phyloP scores from a whole-genome alignment of 2,797 vertebrate species.

The Mormyrops attenuatus region DNA sequence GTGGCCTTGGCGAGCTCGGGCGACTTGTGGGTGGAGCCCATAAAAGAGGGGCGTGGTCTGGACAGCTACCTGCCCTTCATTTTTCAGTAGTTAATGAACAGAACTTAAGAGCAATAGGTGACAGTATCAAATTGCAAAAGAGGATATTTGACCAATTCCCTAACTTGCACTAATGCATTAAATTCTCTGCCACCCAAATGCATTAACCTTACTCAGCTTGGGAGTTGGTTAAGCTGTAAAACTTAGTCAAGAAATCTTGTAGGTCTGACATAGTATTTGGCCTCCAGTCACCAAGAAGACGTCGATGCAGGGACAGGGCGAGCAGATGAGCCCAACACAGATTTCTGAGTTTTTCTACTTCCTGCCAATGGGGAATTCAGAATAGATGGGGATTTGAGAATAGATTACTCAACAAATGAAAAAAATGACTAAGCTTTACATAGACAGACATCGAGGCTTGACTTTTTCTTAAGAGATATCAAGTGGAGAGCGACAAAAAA shows the following conservation, averaged over 20 bases:
- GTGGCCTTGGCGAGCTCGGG: background rate
- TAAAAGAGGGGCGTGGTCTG: background rate
- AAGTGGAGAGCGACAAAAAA: background rate
- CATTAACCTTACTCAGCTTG: background rate
- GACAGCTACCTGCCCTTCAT: background rate
- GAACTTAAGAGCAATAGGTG: background rate
- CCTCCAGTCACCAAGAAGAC: background rate
- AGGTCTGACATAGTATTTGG: background rate
- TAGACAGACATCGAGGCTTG: background rate
- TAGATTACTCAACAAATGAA: background rate
- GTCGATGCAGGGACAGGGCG: background rate
- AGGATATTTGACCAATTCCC: background rate
- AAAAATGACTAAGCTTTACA: background rate
- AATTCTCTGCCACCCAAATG: background rate
- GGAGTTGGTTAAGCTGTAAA: background rate
- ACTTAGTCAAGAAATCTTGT: background rate
- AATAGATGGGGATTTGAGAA: background rate
- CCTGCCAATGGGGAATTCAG: background rate
- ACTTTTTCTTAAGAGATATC: background rate
- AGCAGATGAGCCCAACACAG: background rate
- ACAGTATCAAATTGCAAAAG: background rate
- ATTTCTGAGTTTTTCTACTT: background rate
- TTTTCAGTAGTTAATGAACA: background rate
- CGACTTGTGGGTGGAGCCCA: background rate
- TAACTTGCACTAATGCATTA: background rate